Evolutionary conservation across 2,797 vertebrate species (phyloP), one percentile per base, ranked within the genome.

Genomic region (Pseudomugil gertrudae): DNA sequence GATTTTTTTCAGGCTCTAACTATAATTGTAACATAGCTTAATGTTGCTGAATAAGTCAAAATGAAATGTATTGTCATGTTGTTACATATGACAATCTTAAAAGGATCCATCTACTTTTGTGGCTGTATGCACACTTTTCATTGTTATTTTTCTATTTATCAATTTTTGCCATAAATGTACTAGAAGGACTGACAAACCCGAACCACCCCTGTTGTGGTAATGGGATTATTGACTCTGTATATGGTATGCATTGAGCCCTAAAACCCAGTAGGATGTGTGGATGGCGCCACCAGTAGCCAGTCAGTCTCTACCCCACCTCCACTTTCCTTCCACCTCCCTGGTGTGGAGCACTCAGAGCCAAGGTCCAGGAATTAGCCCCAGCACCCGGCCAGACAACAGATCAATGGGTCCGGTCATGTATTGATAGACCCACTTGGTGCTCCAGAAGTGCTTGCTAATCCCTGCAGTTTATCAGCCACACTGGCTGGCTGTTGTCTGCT

Each of bases 401-500:
- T 93, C 93, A 92, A 93, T 94, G 89, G 83, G 64, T 71, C 84
- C 60, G 68, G 86, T 88, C 85, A 88, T 87, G 85, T 92, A 94
- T 92, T 87, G 92, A 92, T 88, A 89, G 87, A 80, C 86, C 87
- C 85, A 91, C 90, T 91, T 87, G 86, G 89, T n/a, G 83, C 81
- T 91, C 89, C 87, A 89, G 86, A 90, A 93, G 91, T 90, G 90
- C 76, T 86, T 91, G 84, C 81, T 93, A 94, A 94, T 92, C 92
- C 91, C 82, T 85, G 82, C 86, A 89, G 90, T 93, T 92, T 93
- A 90, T 92, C 89, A 91, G 84, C 83, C 78, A 76, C 83, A 76
- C 83, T 82, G 87, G 73, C 84, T 82, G 76, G 76, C 58, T 66
- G 83, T 79, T 87, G 87, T 87, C 85, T 89, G 83, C 66, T 84